Conservation (phyloP, 2,888 invertebrate species). For the Rhynchonema sp. region DNA sequence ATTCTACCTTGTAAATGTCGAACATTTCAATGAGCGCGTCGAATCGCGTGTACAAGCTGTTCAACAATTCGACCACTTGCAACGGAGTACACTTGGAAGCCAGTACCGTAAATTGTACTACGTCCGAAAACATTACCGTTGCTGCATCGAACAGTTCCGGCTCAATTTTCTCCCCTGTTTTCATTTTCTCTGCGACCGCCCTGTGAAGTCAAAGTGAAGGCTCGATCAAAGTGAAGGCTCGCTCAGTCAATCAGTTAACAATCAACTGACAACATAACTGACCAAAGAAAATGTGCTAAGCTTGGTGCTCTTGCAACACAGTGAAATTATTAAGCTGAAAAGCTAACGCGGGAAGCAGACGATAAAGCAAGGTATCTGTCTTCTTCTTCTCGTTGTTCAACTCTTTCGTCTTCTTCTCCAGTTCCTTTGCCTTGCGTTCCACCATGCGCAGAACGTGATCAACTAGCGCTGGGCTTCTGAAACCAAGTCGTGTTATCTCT, state of each 20-base stretch:
- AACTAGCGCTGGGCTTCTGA: neutral
- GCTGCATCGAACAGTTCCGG: conserved; percentile 1
- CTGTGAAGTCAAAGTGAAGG: no score
- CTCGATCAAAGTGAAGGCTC: no score
- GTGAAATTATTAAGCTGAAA: no score
- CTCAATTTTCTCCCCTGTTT: neutral
- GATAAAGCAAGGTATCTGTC: conserved; percentile 6
- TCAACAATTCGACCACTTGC: conserved; percentile 20
- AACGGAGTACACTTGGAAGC: conserved; percentile 2
- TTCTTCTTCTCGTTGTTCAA: conserved; percentile 5
- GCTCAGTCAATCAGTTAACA: no score
- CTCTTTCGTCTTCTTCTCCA: conserved; percentile 1
- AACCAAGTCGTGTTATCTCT: neutral
- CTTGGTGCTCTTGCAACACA: no score
- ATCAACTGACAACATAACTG: no score
- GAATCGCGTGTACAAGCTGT: conserved; percentile 21
- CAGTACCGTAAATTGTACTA: conserved; percentile 4
- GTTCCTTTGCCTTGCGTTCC: conserved; percentile 4
- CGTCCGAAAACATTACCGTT: conserved; percentile 5
- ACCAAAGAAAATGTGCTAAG: no score
- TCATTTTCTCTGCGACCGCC: conserved; percentile 4
- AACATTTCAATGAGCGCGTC: conserved; percentile 21
- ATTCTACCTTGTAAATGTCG: conserved; percentile 24
- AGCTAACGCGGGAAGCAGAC: conserved; percentile 6
- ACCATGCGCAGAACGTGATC: conserved; percentile 7